Evolutionary conservation across 1,140 invertebrate species (phyloP).

Genomic region (Apis cerana): DNA sequence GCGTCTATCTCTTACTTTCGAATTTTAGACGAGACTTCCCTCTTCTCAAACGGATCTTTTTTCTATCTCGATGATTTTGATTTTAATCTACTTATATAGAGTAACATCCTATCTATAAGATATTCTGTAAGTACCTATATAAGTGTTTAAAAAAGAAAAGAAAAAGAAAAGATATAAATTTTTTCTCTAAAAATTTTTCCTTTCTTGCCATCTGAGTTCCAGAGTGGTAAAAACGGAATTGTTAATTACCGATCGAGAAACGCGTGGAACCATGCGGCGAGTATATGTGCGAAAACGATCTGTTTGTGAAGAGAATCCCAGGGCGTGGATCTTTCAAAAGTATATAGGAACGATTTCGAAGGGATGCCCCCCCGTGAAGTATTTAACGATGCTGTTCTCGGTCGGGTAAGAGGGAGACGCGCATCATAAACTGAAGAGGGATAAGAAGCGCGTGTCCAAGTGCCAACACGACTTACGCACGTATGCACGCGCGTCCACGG

Average conservation of each 20-base stretch:
- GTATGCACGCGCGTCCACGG: slow-evolving; percentile 69
- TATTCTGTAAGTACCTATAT: too few species aligned
- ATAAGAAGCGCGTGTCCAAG: slow-evolving; percentile 77
- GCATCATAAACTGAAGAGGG: slow-evolving; percentile 49
- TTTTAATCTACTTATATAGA: too few species aligned
- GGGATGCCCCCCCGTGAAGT: slow-evolving; percentile 42
- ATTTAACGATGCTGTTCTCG: slow-evolving; percentile 59
- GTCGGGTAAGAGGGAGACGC: slow-evolving; percentile 33
- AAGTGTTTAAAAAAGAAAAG: too few species aligned
- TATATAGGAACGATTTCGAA: slow-evolving; percentile 1
- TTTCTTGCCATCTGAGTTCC: neutral
- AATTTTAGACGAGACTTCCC: neutral
- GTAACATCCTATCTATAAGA: too few species aligned
- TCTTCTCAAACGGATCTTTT: neutral
- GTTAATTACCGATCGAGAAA: neutral
- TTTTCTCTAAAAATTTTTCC: neutral
- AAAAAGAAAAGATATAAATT: too few species aligned
- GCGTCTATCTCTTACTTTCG: neutral
- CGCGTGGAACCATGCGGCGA: neutral
- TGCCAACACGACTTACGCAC: slow-evolving; percentile 74
- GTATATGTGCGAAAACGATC: neutral
- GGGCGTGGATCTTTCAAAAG: neutral
- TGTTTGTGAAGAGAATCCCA: neutral
- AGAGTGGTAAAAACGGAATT: neutral
- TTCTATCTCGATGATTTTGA: neutral